phyloP scores from a whole-genome alignment of 2,888 invertebrate species.

The Hecatera dysodea region DNA sequence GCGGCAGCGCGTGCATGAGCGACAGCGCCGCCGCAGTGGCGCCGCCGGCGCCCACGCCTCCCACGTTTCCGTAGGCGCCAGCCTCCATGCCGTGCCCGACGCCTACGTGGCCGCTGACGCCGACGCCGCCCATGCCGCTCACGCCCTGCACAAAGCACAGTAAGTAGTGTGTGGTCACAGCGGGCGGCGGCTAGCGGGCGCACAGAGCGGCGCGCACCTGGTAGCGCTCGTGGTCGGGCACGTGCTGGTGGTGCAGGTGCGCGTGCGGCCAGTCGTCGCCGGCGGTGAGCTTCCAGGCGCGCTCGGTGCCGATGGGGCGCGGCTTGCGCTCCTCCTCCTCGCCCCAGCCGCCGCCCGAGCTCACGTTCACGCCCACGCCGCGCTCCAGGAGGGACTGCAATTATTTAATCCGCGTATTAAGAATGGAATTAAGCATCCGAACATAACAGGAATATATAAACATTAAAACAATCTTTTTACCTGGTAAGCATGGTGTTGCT shows the following conservation, averaged over 20 bases:
- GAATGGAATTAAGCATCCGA: too few species aligned
- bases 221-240: constrained; percentile 83
- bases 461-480: too few species aligned
- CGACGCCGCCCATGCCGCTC: constrained; percentile 69
- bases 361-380: constrained; percentile 76
- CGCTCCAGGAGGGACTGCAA: constrained; percentile 85
- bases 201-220: constrained; percentile 74
- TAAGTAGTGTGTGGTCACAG: too few species aligned
- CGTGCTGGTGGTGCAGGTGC: constrained; percentile 73
- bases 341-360: constrained; percentile 65
- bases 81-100: constrained; percentile 60
- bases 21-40: constrained; percentile 79
- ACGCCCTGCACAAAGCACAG: constrained; percentile 65
- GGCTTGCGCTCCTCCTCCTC: constrained; percentile 91
- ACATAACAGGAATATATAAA: too few species aligned
- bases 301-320: constrained; percentile 96
- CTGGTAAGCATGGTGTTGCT: constrained; percentile 86
- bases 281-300: constrained; percentile 92
- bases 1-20: constrained; percentile 87
- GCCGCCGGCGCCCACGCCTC: constrained; percentile 63
- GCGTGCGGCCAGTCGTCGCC: constrained; percentile 84
- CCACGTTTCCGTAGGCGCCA: constrained; percentile 61
- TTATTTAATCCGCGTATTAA: too few species aligned
- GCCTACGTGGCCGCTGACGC: constrained; percentile 58
- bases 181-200: too few species aligned